These are phyloP conservation scores for Helogale parvula DNA, from an alignment of 2,113 vertebrate species.

Conservation along the genomic window DNA sequence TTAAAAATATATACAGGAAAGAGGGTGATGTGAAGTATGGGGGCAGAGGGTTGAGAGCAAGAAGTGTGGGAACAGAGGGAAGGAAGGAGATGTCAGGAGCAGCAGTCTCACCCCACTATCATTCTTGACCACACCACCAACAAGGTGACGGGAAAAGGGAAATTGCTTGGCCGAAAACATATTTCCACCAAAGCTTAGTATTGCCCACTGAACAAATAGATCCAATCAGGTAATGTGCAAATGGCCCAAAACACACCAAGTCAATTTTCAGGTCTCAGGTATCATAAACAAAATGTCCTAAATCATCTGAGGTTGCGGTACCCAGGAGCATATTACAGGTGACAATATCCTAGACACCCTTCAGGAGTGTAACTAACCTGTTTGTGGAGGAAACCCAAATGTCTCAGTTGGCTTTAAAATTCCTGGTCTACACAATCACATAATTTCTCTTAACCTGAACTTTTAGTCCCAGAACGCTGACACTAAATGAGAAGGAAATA, in stretches of 20 bases:
- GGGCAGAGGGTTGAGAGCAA: neutral
- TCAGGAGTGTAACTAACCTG: conserved; percentile 93
- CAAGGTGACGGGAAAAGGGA: neutral
- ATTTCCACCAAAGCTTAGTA: neutral
- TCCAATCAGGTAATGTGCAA: neutral
- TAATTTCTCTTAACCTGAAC: conserved; percentile 96
- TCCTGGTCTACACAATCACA: conserved; percentile 91
- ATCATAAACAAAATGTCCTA: neutral
- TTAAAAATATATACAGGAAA: neutral
- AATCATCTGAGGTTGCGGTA: neutral
- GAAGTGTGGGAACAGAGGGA: neutral
- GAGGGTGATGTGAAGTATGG: no score
- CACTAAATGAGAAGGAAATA: conserved; percentile 90
- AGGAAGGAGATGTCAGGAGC: neutral
- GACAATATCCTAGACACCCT: conserved; percentile 73
- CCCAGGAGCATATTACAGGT: no score
- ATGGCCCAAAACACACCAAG: neutral
- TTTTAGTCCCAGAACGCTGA: conserved; percentile 92
- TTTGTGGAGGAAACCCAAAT: conserved; percentile 90
- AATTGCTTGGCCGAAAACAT: neutral
- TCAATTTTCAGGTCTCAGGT: neutral
- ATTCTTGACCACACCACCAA: neutral
- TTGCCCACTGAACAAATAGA: neutral
- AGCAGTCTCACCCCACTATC: neutral
- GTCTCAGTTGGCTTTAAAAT: conserved; percentile 89